Conservation (phyloP, 2,113 vertebrate species). For the Rhabdomys dilectus region DNA sequence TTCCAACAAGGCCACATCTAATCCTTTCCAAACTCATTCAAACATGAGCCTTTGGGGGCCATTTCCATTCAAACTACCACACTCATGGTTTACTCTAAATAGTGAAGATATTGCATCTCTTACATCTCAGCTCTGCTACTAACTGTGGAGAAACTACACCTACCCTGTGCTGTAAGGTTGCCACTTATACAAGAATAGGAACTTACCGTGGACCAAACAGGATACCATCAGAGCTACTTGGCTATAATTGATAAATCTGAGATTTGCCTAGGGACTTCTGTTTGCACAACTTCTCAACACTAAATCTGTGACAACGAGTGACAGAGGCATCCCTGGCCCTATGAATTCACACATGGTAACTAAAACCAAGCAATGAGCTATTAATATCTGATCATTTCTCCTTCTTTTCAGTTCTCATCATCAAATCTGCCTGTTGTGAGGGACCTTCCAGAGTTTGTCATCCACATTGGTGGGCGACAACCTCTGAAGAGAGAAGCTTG, state of each 20-base stretch:
- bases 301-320: not conserved
- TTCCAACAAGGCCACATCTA: not conserved
- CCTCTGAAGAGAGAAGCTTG: not conserved
- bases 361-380: not conserved
- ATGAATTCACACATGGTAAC: not conserved
- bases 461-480: not conserved
- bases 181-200: not conserved
- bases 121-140: not conserved
- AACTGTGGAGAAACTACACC: not conserved
- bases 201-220: not conserved
- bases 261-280: not conserved
- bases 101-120: not conserved
- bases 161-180: not conserved
- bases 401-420: not conserved
- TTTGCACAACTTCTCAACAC: not conserved
- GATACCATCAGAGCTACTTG: not conserved
- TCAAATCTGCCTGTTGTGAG: not conserved
- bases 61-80: not conserved
- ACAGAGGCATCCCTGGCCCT: not conserved
- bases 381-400: not conserved
- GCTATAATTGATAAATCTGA: not conserved
- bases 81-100: not conserved
- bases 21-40: not conserved
- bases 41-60: not conserved
- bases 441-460: not conserved